Base-by-base conservation (phyloP, 2,888 invertebrate genomes). In the Phortica magna region DNA sequence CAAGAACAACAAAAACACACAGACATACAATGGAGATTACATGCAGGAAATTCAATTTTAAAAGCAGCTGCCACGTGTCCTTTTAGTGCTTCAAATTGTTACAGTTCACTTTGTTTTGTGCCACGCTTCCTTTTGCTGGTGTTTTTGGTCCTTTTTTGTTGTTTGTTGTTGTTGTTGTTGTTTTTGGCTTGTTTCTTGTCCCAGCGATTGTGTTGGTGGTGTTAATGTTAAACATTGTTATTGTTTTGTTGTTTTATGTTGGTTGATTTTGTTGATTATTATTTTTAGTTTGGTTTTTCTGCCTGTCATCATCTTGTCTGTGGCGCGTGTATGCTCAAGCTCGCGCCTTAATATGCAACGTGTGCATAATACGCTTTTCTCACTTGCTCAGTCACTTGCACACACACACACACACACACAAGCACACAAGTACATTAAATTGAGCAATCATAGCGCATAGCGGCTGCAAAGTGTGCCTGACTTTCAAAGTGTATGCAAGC, bases 21-120 rank as follows among this genome's bases (percentile, higher is more conserved):
- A n/a, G n/a, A n/a, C n/a, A n/a, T n/a, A n/a, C n/a, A n/a, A n/a
- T n/a, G n/a, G 39, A 83, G 86, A 88, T 88, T 88, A 89, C 89
- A 89, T 84, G 87, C 82, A 90, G 91, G 90, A 91, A 91, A 91
- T 91, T 91, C 90, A 91, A 91, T 91, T 90, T 91, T 85, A 90
- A 90, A 91, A 91, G 91, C 90, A 90, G 89, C 91, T 90, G 91
- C 88, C 91, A 91, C 91, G 91, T 91, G 91, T 90, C 91, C 80
- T 83, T 90, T 87, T 89, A 90, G 90, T 90, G 90, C 89, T 90
- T 88, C 83, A 90, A 88, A 89, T 83, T 89, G 90, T 89, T 83
- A 89, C 88, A 85, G 83, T 85, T 87, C 83, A 85, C 61, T 61
- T 61, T 61, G 61, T 61, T 48, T 48, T 14, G 3, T 2, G 9